Conservation (phyloP, 2,888 invertebrate genomes). For the Caenorhabditis sp. region DNA sequence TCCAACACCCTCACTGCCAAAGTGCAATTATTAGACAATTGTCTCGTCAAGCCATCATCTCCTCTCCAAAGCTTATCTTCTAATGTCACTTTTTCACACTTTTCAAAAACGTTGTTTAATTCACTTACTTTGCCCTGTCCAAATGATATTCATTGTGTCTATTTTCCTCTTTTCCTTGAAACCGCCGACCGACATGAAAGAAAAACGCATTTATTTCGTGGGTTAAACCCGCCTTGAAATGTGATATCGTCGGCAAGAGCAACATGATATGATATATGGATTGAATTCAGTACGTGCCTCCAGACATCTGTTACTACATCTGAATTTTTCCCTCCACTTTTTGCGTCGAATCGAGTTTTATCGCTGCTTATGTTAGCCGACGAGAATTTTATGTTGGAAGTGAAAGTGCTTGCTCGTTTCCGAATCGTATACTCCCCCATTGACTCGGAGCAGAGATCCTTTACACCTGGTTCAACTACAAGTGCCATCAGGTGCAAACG, state of each 20-base stretch:
- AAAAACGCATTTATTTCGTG: slow-evolving; percentile 35
- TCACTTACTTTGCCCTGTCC: slow-evolving; percentile 40
- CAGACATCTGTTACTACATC: slow-evolving; percentile 59
- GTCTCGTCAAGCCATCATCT: slow-evolving; percentile 52
- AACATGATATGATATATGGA: slow-evolving; percentile 62
- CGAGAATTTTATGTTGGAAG: slow-evolving; percentile 55
- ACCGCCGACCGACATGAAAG: slow-evolving; percentile 28
- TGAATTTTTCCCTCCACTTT: slow-evolving; percentile 46
- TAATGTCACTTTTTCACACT: slow-evolving; percentile 55
- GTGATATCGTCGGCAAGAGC: slow-evolving; percentile 49
- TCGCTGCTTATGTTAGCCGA: slow-evolving; percentile 35
- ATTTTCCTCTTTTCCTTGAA: background rate
- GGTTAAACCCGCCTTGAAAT: slow-evolving; percentile 50
- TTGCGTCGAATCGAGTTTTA: slow-evolving; percentile 31
- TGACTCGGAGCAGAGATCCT: slow-evolving; percentile 40
- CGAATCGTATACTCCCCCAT: slow-evolving; percentile 40
- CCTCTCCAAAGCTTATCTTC: slow-evolving; percentile 31
- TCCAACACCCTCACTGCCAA: slow-evolving; percentile 23
- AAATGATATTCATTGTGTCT: background rate
- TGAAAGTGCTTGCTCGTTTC: slow-evolving; percentile 50
- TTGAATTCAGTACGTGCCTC: slow-evolving; percentile 51
- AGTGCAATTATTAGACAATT: slow-evolving; percentile 60
- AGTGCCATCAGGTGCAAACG: background rate
- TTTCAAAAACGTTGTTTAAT: slow-evolving; percentile 21
- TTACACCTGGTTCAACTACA: slow-evolving; percentile 42